Conservation (phyloP, 1,140 invertebrate genomes). For the Drosophila mojavensis region DNA sequence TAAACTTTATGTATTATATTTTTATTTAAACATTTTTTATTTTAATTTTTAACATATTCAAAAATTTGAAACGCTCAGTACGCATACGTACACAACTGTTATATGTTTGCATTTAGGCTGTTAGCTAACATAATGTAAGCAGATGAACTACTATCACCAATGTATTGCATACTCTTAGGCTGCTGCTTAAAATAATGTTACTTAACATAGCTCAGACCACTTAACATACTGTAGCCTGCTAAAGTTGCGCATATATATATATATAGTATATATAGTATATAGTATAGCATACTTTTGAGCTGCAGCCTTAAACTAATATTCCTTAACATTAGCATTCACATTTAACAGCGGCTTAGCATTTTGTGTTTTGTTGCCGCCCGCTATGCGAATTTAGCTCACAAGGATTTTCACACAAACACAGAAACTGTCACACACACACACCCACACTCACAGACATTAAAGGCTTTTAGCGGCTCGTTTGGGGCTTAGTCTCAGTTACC, state of each 20-base stretch:
- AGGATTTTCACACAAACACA: conserved; percentile 17
- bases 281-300: conserved; percentile 5
- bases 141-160: too few relatives aligned
- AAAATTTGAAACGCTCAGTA: too few relatives aligned
- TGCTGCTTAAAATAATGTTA: neutral
- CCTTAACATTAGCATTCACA: neutral
- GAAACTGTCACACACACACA: neutral
- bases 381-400: conserved; percentile 19
- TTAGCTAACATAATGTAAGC: too few relatives aligned
- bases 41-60: too few relatives aligned
- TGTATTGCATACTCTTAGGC: conserved; percentile 37
- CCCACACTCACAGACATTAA: conserved; percentile 11
- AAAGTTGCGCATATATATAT: too few relatives aligned
- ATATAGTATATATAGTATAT: neutral
- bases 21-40: too few relatives aligned
- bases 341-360: conserved; percentile 24
- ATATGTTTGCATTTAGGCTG: too few relatives aligned
- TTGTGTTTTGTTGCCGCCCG: conserved; percentile 1
- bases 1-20: too few relatives aligned
- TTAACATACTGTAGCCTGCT: neutral
- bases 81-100: too few relatives aligned
- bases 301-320: neutral
- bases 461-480: conserved; percentile 48
- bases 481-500: conserved; percentile 36
- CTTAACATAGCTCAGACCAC: neutral